A percentile compares a stretch with the other conserved stretches of the same genome.
Evolutionary conservation across 2,888 invertebrate species (phyloP).

Genomic region (Myathropa florea): DNA sequence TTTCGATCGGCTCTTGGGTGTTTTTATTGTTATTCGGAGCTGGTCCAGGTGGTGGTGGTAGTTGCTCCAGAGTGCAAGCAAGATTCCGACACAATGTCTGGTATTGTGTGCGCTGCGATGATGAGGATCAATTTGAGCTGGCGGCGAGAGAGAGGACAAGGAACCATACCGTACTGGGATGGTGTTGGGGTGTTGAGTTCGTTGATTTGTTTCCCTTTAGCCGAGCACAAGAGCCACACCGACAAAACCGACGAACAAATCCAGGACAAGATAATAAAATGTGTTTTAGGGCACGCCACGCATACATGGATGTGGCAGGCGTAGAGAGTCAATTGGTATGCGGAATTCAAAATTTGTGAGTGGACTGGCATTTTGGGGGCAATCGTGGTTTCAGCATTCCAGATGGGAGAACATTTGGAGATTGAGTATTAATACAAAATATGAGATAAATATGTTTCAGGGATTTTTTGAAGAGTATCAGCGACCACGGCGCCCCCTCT

Average conservation of each 20-base stretch:
- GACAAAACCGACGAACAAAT: constrained; percentile 63
- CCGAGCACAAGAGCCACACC: constrained; percentile 8
- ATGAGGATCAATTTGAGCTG: neutral
- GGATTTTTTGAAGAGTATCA: too few species aligned
- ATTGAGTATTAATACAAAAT: neutral
- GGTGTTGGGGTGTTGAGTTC: constrained; percentile 13
- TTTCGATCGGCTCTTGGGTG: neutral
- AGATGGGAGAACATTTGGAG: neutral
- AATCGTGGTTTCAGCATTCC: too few species aligned
- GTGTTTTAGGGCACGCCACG: constrained; percentile 29
- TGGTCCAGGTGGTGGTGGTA: constrained; percentile 55
- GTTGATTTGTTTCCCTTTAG: constrained; percentile 52
- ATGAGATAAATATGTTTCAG: neutral
- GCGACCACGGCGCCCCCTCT: too few species aligned
- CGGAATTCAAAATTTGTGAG: neutral
- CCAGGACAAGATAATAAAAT: constrained; percentile 67
- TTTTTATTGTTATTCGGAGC: constrained; percentile 56
- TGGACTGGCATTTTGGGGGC: neutral
- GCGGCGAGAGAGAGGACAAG: neutral
- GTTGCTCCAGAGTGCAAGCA: constrained; percentile 5
- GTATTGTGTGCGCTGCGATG: constrained; percentile 31
- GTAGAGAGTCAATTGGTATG: constrained; percentile 31
- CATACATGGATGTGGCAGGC: constrained; percentile 8
- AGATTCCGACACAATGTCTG: constrained; percentile 65
- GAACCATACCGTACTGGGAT: neutral